phyloP scores from a whole-genome alignment of 2,797 vertebrate species.

The Myotis myotis region DNA sequence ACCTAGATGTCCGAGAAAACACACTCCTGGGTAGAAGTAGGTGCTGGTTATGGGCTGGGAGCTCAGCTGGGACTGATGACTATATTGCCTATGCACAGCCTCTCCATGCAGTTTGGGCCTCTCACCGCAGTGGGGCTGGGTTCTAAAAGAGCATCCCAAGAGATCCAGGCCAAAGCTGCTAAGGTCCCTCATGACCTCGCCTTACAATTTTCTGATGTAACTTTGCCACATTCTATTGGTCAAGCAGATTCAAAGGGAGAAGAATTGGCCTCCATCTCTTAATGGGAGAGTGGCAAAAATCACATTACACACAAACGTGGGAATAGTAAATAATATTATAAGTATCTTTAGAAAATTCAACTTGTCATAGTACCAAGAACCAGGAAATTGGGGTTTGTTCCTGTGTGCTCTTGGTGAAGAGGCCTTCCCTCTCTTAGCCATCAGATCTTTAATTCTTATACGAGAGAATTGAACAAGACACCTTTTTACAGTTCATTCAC shows the following conservation, averaged over 20 bases:
- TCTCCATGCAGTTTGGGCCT: background rate
- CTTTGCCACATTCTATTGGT: background rate
- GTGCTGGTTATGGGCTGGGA: background rate
- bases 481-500: background rate
- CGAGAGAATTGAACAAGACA: background rate
- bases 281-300: background rate
- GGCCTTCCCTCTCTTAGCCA: background rate
- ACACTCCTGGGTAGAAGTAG: background rate
- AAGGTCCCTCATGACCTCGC: background rate
- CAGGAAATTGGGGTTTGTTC: background rate
- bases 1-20: background rate
- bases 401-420: background rate
- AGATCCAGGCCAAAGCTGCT: background rate
- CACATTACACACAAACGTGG: background rate
- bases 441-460: background rate
- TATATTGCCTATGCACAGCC: accelerated
- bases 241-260: background rate
- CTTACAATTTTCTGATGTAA: background rate
- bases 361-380: background rate
- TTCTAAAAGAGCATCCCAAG: background rate
- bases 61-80: background rate
- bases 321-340: background rate
- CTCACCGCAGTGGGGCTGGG: background rate
- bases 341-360: background rate
- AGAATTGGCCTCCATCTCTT: background rate